Conservation (phyloP, 2,797 vertebrate species). For the Melanotaenia boesemani region DNA sequence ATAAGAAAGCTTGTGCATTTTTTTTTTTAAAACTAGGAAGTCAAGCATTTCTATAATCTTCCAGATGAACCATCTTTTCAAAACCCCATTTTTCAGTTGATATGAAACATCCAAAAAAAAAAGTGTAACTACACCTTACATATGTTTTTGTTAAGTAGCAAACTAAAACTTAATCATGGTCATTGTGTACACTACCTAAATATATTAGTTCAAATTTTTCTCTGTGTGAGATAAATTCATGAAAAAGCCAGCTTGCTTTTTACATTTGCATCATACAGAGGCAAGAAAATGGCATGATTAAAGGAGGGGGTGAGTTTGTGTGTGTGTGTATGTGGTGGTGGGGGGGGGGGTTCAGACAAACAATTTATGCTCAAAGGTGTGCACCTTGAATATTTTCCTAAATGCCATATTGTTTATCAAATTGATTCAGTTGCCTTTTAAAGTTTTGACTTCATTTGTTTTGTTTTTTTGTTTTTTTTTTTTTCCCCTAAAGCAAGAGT, state of each 20-base stretch:
- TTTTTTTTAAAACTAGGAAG: background rate
- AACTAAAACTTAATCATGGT: background rate
- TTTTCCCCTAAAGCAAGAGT: too few species aligned
- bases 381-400: background rate
- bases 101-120: too few species aligned
- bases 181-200: conserved; percentile 4
- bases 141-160: background rate
- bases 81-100: background rate
- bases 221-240: background rate
- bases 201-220: conserved; percentile 12
- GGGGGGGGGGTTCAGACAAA: background rate
- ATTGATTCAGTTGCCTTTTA: background rate
- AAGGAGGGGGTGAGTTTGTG: conserved; percentile 19
- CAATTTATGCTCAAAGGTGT: conserved; percentile 10
- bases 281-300: conserved; percentile 30
- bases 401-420: background rate
- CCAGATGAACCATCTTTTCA: background rate
- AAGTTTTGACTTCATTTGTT: background rate
- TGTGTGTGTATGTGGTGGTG: background rate
- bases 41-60: background rate
- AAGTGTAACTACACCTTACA: background rate
- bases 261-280: conserved; percentile 22
- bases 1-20: background rate
- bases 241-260: conserved; percentile 10
- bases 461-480: background rate